Percentiles rank a stretch among this genome's conserved stretches.
Evolutionary conservation across 2,797 vertebrate species (phyloP).

Genomic region (Gymnothorax javanicus): DNA sequence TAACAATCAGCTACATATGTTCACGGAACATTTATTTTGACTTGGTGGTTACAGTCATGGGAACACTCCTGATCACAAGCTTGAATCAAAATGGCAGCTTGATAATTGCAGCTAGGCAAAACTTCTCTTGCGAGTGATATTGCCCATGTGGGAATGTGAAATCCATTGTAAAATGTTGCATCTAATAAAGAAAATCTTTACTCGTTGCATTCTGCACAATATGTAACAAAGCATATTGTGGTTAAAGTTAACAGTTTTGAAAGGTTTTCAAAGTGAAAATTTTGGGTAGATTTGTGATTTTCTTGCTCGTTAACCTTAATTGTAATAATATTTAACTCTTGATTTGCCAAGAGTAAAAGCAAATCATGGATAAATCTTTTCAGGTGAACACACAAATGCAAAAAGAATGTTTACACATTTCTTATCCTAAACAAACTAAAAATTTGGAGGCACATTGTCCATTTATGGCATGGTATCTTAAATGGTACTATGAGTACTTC

Average conservation of each 20-base stretch:
- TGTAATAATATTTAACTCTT: background rate
- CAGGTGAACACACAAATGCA: background rate
- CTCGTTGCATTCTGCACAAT: background rate
- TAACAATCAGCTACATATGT: background rate
- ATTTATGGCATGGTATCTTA: too few species aligned
- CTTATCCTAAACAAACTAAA: too few species aligned
- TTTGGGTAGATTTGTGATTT: background rate
- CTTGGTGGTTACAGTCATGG: background rate
- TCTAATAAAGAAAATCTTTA: background rate
- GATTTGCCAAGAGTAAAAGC: background rate
- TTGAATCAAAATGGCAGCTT: background rate
- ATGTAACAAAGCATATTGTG: background rate
- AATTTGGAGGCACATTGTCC: too few species aligned
- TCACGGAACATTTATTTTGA: background rate
- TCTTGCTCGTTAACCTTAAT: background rate
- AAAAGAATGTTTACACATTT: background rate
- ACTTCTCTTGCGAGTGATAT: background rate
- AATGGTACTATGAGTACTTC: too few species aligned
- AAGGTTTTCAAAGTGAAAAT: background rate
- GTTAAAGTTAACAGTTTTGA: background rate
- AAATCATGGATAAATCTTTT: background rate
- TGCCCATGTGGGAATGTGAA: background rate
- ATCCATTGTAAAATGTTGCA: too few species aligned
- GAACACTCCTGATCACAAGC: background rate
- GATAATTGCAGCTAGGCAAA: background rate